Conservation (phyloP, 1,140 invertebrate genomes). For the Orussus abietinus region DNA sequence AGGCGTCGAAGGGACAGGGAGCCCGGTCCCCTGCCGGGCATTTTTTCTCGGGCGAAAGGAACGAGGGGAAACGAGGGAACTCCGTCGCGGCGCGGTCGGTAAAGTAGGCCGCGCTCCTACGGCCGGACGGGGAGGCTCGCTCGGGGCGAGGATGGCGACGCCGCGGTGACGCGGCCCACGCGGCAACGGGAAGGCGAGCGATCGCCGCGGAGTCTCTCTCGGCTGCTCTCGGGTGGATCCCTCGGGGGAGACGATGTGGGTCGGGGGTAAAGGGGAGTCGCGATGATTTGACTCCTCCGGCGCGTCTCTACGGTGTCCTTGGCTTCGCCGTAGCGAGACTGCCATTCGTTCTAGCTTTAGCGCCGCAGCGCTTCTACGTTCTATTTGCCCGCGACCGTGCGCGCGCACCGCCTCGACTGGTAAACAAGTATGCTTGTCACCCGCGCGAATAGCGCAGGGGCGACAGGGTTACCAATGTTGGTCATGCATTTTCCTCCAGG, state of each 20-base stretch:
- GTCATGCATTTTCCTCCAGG: too few species aligned
- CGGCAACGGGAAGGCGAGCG: slow-evolving; percentile 16
- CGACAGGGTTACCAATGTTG: too few species aligned
- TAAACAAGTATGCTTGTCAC: too few species aligned
- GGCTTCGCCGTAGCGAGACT: slow-evolving; percentile 33
- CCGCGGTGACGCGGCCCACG: too few species aligned
- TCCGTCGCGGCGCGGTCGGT: slow-evolving; percentile 2
- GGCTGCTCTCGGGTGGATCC: too few species aligned
- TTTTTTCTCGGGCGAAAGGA: slow-evolving; percentile 19
- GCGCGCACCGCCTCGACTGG: too few species aligned
- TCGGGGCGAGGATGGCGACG: slow-evolving; percentile 8
- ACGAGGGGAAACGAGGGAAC: slow-evolving; percentile 8
- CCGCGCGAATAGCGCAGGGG: too few species aligned
- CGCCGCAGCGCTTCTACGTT: too few species aligned
- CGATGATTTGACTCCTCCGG: slow-evolving; percentile 32
- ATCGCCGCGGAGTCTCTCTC: slow-evolving; percentile 13
- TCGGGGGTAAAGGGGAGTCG: slow-evolving; percentile 38
- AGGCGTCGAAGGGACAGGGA: slow-evolving; percentile 1
- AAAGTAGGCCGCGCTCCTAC: slow-evolving; percentile 1
- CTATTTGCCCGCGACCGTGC: too few species aligned
- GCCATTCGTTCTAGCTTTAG: slow-evolving; percentile 29
- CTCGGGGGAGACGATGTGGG: slow-evolving; percentile 33
- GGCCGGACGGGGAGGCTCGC: slow-evolving; percentile 8
- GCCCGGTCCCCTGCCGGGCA: too few species aligned
- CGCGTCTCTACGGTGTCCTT: slow-evolving; percentile 37